Evolutionary conservation across 1,140 invertebrate genomes (phyloP), one percentile per base, ranked within the genome.

Genomic region (Pogonomyrmex barbatus): DNA sequence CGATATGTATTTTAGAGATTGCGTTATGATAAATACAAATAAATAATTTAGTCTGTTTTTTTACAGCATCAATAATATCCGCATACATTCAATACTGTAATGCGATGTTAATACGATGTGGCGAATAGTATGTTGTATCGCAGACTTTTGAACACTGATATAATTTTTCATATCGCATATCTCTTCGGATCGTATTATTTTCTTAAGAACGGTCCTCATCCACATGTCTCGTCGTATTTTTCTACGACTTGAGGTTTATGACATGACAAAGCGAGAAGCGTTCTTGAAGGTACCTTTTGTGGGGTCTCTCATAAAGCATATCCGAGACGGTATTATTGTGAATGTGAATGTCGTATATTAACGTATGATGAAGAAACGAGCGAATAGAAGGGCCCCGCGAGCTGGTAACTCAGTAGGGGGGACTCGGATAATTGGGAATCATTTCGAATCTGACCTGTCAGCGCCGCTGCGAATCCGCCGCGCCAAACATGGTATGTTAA

Each of bases 371-470:
- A 83, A 54, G 81, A 67, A 42, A 62, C 33, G 47, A 50, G 60
- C 89, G 84, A 88, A 90, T 76, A 70, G 70, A n/a, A 42, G 45
- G 50, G 39, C 17, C 3, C 0, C 5, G 47, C 60, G 71, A 84
- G 67, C 83, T 67, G 87, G 79, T 84, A 88, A 89, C 77, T 78
- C 67, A 86, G 79, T 84, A 73, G 77, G 77, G 78, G 76, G 68
- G 73, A 62, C 54, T 76, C 60, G 84, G 60, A 77, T 91, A 92
- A 91, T 91, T 89, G 86, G 76, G 75, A 91, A 85, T 91, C 67
- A 68, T 62, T 91, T 77, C 60, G 83, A 86, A 68, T 33, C 33
- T 85, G 87, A 85, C 56, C 83, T 67, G 84, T 89, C 84, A 81
- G 86, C 50, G 12, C 36, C 30, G 63, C 68, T 33, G 50, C 33